These are phyloP conservation scores for Mystacornis crossleyi DNA, from an alignment of 2,113 vertebrate species.

Conservation along the genomic window DNA sequence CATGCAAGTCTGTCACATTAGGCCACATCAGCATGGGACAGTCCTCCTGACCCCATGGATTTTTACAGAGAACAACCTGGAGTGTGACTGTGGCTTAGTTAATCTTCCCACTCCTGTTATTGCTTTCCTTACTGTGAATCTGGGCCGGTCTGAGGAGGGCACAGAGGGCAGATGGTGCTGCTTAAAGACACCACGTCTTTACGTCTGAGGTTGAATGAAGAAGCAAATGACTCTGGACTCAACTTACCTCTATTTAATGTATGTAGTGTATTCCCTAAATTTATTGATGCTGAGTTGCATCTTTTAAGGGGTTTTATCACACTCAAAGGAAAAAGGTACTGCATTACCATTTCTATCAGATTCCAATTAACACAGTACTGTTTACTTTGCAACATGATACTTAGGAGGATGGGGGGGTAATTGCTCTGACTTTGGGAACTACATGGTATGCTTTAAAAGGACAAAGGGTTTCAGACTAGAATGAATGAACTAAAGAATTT, in stretches of 20 bases:
- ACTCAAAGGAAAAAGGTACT: background rate
- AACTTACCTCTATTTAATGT: slow-evolving; percentile 20
- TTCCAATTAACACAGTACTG: background rate
- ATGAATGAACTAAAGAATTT: background rate
- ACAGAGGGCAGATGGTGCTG: background rate
- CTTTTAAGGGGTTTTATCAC: slow-evolving; percentile 10
- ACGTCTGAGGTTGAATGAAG: background rate
- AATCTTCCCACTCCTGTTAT: background rate
- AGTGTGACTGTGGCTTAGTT: background rate
- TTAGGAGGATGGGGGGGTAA: background rate
- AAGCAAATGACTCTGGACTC: background rate
- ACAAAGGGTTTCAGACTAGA: background rate
- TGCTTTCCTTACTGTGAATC: slow-evolving; percentile 23
- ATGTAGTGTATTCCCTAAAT: background rate
- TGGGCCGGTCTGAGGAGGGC: background rate
- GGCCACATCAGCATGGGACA: background rate
- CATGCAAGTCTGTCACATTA: accelerated
- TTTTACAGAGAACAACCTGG: background rate
- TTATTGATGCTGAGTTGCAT: background rate
- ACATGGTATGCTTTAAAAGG: background rate
- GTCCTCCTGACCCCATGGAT: background rate
- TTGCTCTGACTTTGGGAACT: background rate
- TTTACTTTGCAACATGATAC: background rate
- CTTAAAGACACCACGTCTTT: background rate
- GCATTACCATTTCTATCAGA: background rate